Percentiles rank a stretch among this genome's conserved stretches.
Conservation (phyloP, 2,113 vertebrate species). For the Sterrhoptilus dennistouni region DNA sequence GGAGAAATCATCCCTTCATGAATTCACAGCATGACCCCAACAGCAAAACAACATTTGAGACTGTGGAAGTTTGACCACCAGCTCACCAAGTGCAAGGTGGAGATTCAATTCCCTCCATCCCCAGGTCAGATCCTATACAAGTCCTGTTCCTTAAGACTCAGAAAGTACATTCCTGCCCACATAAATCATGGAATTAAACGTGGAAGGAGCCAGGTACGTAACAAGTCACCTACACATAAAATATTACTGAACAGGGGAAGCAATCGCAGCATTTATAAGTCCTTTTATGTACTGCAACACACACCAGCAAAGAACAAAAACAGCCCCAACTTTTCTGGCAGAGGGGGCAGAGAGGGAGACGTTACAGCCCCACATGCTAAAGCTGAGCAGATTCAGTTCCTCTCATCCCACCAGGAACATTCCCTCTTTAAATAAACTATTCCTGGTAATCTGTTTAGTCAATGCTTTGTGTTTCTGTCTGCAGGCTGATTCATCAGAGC, state of each 20-base stretch:
- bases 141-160: background rate
- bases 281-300: background rate
- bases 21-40: background rate
- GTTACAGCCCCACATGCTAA: background rate
- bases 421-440: background rate
- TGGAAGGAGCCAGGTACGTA: background rate
- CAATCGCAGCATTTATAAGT: background rate
- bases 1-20: rapidly evolving
- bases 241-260: background rate
- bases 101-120: background rate
- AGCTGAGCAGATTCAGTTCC: background rate
- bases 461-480: background rate
- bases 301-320: background rate
- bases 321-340: background rate
- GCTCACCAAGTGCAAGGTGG: background rate
- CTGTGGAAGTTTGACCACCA: rapidly evolving
- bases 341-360: background rate
- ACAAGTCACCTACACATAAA: background rate
- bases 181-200: background rate
- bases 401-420: background rate
- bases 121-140: background rate
- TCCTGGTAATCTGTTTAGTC: background rate
- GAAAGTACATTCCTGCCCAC: background rate
- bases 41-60: background rate
- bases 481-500: background rate